Evolutionary conservation across 1,140 invertebrate genomes (phyloP).

Genomic region (Archivesica marissinica): DNA sequence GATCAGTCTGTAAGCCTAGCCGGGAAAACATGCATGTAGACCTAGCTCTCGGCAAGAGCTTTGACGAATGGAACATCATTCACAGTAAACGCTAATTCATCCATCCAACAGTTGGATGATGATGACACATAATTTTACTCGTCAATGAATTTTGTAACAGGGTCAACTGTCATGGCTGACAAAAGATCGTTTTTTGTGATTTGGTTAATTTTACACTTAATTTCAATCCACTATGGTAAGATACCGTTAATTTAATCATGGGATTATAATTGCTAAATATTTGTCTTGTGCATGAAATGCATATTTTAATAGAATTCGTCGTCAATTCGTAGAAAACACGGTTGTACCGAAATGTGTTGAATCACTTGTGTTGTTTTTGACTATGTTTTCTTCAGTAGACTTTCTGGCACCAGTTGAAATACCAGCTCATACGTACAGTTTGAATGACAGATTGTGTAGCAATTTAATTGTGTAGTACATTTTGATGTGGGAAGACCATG

Average conservation of each 20-base stretch:
- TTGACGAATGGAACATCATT: too few species aligned
- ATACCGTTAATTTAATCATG: not conserved
- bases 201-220: not conserved
- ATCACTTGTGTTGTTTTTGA: not conserved
- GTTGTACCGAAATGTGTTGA: not conserved
- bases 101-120: too few species aligned
- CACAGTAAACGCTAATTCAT: too few species aligned
- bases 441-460: too few species aligned
- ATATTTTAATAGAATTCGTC: not conserved
- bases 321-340: not conserved
- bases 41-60: too few species aligned
- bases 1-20: too few species aligned
- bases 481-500: too few species aligned
- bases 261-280: not conserved
- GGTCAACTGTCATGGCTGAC: constrained; percentile 43
- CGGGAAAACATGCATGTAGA: too few species aligned
- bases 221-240: constrained; percentile 6
- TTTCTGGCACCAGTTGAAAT: constrained; percentile 17
- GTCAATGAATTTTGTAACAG: not conserved
- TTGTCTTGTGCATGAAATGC: not conserved
- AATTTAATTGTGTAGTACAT: too few species aligned
- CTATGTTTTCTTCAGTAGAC: constrained; percentile 2
- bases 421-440: too few species aligned
- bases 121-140: not conserved
- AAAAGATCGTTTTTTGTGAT: not conserved